Base-by-base conservation (phyloP, 2,113 vertebrate genomes). In the Platichthys stellatus region DNA sequence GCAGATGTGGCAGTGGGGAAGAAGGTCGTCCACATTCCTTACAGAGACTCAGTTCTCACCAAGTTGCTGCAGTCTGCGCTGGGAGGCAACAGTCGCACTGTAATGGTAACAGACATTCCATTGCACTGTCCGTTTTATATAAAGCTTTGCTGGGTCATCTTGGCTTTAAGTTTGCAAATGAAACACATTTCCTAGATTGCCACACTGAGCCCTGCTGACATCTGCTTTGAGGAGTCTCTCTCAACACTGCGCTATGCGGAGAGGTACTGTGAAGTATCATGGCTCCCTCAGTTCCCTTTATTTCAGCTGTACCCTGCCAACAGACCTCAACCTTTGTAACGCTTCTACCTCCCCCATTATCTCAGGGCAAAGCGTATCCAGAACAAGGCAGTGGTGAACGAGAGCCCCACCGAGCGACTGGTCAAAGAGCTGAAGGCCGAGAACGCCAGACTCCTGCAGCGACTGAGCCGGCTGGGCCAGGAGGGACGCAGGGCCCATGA, bases 61-160 rank as follows among this genome's bases (percentile, higher is more conserved):
- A 97, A 96, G 86, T 90, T 96, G 79, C 94, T 97, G 72, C 96
- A 95, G 88, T 95, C 95, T 8, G 96, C 96, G 0, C 89, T 96
- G 76, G 97, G 95, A 2, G 96, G 96, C 12, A 97, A 96, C 89
- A 97, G 97, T 85, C 95, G 94, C 60, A 97, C 96, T 0, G 83
- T 96, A 28, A 93, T 97, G 96, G 96, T 96, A 94, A 76, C 43
- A 15, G 3, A 59, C 35, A 18, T 11, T 43, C 6, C 53, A 12
- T 23, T 12, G 10, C 56, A 14, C 13, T 26, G 31, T 31, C 31
- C 6, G 20, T 6, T 26, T 31, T 14, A 20, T 23, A 56, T 6
- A 60, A 56, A 56, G 53, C 45, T 49, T 21, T 54, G 53, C 53
- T 11, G n/a, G n/a, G 9, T 28, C 24, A 15, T 8, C 57, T 59